phyloP scores from a whole-genome alignment of 2,113 vertebrate species.

The Uropsilus gracilis region DNA sequence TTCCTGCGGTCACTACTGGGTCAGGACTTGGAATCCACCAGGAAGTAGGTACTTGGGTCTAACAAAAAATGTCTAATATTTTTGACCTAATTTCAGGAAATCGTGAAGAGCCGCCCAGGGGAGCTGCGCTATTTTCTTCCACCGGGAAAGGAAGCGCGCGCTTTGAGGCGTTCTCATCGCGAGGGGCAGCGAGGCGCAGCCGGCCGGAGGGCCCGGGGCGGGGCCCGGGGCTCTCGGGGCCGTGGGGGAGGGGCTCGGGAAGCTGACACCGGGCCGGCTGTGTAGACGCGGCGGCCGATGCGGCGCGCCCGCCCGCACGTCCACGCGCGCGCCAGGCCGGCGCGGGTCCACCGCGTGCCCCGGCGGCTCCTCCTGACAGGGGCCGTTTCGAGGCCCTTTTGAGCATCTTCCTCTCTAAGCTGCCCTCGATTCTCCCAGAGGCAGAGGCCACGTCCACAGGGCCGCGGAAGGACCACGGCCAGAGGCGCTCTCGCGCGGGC shows the following conservation, averaged over 20 bases:
- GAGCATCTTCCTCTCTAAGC: not conserved
- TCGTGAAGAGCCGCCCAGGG: conserved; percentile 72
- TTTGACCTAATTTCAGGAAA: conserved; percentile 82
- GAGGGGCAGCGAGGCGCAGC: not conserved
- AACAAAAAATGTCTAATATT: not conserved
- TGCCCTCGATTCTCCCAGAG: not conserved
- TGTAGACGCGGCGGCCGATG: too few species aligned
- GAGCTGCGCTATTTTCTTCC: conserved; percentile 31
- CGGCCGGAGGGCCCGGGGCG: too few species aligned
- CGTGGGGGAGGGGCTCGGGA: too few species aligned
- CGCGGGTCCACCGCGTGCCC: too few species aligned
- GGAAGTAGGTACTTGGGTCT: conserved; percentile 62
- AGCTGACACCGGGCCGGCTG: too few species aligned
- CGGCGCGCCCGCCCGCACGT: too few species aligned
- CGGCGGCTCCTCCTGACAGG: not conserved
- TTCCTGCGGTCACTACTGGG: conserved; percentile 39
- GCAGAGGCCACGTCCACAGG: not conserved
- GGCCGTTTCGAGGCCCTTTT: not conserved
- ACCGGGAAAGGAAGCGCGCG: conserved; percentile 77
- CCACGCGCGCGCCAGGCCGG: not conserved
- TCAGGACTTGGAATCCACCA: conserved; percentile 45
- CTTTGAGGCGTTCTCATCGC: conserved; percentile 49
- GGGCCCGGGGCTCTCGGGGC: too few species aligned
- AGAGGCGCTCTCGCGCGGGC: too few species aligned
- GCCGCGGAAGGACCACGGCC: too few species aligned